Conservation (phyloP, 92 coral and sea anemone species). For the Micromussa lordhowensis region DNA sequence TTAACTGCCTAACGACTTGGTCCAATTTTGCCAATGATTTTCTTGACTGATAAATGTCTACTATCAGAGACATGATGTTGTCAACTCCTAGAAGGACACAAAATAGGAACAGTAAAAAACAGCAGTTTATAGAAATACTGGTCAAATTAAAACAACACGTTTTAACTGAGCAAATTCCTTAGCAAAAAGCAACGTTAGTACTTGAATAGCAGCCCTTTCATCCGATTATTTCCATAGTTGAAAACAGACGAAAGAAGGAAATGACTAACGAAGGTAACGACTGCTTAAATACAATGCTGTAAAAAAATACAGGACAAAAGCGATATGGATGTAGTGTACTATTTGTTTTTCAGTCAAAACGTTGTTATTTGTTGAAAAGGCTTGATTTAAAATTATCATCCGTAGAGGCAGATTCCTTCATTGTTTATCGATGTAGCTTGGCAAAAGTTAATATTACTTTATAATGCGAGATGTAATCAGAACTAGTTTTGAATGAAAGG, state of each 20-base stretch:
- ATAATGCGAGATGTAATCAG: neutral
- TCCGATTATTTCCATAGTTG: neutral
- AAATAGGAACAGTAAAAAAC: neutral
- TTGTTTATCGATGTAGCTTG: neutral
- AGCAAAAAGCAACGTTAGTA: neutral
- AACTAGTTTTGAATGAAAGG: neutral
- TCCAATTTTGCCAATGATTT: conserved; percentile 69
- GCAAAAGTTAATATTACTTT: neutral
- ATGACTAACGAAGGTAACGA: neutral
- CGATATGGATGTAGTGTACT: neutral
- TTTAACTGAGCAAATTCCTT: neutral
- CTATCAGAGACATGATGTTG: conserved; percentile 33
- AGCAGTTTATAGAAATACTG: neutral
- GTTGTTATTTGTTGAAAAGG: no score
- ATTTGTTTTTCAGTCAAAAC: neutral
- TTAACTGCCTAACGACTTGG: conserved; percentile 71
- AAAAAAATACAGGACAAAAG: neutral
- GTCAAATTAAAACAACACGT: neutral
- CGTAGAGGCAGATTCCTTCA: neutral
- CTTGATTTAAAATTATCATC: neutral
- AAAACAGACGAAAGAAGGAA: neutral
- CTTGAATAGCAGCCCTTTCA: neutral
- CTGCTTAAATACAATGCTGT: neutral
- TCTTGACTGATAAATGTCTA: conserved; percentile 53
- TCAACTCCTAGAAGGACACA: conserved; percentile 47